A percentile compares a stretch with the other conserved stretches of the same genome.
Evolutionary conservation across 2,113 vertebrate genomes (phyloP).

Genomic region (Brachionichthys hirsutus): DNA sequence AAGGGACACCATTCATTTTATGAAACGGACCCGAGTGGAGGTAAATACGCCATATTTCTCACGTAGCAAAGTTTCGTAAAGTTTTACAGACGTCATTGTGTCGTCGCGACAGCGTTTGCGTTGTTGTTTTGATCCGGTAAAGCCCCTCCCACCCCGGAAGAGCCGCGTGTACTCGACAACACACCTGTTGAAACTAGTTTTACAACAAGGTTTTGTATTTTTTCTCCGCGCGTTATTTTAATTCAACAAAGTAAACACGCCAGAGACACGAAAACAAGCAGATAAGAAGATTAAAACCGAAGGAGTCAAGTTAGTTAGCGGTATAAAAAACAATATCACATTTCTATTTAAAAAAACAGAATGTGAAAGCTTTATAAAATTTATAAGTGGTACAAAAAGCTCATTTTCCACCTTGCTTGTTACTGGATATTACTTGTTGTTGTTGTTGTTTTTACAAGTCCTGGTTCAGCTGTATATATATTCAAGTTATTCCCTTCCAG

Average conservation of each 20-base stretch:
- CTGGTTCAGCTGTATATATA: constrained; percentile 26
- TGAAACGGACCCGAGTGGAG: neutral
- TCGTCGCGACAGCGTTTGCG: neutral
- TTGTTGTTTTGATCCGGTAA: neutral
- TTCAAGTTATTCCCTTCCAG: constrained; percentile 23
- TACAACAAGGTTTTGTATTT: too few relatives aligned
- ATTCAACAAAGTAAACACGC: too few relatives aligned
- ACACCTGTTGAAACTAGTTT: too few relatives aligned
- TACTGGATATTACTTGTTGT: constrained; percentile 20
- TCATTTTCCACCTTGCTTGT: constrained; percentile 26
- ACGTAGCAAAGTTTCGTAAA: neutral
- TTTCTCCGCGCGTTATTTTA: too few relatives aligned
- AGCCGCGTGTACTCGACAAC: too few relatives aligned
- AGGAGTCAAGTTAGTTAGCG: too few relatives aligned
- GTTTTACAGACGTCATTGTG: neutral
- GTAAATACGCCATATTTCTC: constrained; percentile 3
- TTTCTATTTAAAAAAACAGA: too few relatives aligned
- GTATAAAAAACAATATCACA: too few relatives aligned
- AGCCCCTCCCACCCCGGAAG: too few relatives aligned
- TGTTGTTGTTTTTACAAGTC: constrained; percentile 38
- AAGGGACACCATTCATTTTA: neutral
- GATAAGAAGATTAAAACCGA: too few relatives aligned
- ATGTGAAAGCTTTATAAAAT: neutral
- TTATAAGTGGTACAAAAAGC: constrained; percentile 11
- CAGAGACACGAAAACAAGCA: too few relatives aligned